Evolutionary conservation across 1,140 invertebrate species (phyloP), one percentile per base, ranked within the genome.

Genomic region (Drosophila navojoa): DNA sequence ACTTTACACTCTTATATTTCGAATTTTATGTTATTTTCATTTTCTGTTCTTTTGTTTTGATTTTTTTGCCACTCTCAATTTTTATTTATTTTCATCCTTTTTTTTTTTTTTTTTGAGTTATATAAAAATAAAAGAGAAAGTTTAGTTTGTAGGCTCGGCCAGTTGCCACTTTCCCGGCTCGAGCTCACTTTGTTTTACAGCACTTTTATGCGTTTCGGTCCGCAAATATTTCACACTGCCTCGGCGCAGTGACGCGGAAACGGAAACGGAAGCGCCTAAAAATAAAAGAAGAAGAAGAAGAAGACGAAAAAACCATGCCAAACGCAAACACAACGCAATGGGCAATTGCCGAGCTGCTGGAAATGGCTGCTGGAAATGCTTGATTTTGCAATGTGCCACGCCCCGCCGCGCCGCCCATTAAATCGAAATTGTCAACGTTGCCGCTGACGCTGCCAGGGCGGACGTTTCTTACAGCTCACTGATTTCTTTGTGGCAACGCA

Each of bases 101-200:
- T 7, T 13, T 44, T 16, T n/a, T 44, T 44, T 3, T 45, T 45
- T 11, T 40, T 4, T 40, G 9, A 15, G 9, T 7, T 38, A 11
- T 38, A 38, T 38, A 38, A 4, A 38, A 4, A 38, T 11, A 38
- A 3, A 38, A 2, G 19, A 2, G 19, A 27, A 42, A 58, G 55
- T 44, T 44, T 27, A 25, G 55, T 42, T 25, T 58, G 40, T 58
- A 29, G 40, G 55, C 55, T 54, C 29, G n/a, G 29, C 52, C 53
- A 55, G 5, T 57, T 42, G 35, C 54, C 16, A 40, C 54, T 42
- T 55, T 40, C 5, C 55, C 5, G 40, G 40, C 35, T 50, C 29
- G 44, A 29, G 52, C 66, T 54, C 64, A 73, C 77, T 76, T 80
- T 81, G 79, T 82, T 82, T 81, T 78, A 82, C 80, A 81, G 71